Base-by-base conservation (phyloP, 2,797 vertebrate species). In the Leptodactylus fallax region DNA sequence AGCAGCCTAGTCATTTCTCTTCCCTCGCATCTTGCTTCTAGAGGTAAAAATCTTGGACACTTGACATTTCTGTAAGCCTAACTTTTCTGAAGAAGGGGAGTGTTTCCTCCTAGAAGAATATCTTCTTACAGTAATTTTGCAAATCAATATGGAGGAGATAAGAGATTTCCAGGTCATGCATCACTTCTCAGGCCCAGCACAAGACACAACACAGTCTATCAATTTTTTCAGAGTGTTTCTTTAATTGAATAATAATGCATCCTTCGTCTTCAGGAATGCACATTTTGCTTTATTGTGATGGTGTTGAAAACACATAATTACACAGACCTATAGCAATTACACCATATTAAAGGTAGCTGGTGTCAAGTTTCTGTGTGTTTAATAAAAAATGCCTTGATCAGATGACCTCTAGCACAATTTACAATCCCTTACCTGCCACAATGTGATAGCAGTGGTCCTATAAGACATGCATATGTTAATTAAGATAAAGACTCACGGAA, bases 381-480 rank as follows among this genome's bases (percentile, higher is more conserved):
- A 78, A 74, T 60, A 83, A 85, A 49, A 76, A 63, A 81, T 82
- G 77, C 60, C 60, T 56, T 58, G 47, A 87, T 87, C 58, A 81
- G 79, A 49, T 83, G 86, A 86, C 88, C 88, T 86, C 85, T 60
- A 86, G 55, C 71, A 77, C 4, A 86, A 60, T 61, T 79, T 82
- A 47, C 36, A 56, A 86, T 83, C 53, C 21, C 60, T 89, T 79
- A 79, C 19, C 72, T 36, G 51, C 84, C 80, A 86, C 21, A 71
- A 27, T 86, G n/a, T 86, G 88, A 89, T 72, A 83, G 80, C 67
- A 27, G 79, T 89, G 60, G 85, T 67, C 88, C 61, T 45, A 51
- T 65, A 65, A 86, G 72, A 89, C 72, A 79, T 86, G 79, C 19
- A 83, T 79, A 89, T 89, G 84, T 69, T 89, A 86, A 89, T 89